Percentiles rank a stretch among this genome's conserved stretches.
Evolutionary conservation across 64 coral and sea anemone genomes (phyloP).

Genomic region (Pocillopora damicornis): DNA sequence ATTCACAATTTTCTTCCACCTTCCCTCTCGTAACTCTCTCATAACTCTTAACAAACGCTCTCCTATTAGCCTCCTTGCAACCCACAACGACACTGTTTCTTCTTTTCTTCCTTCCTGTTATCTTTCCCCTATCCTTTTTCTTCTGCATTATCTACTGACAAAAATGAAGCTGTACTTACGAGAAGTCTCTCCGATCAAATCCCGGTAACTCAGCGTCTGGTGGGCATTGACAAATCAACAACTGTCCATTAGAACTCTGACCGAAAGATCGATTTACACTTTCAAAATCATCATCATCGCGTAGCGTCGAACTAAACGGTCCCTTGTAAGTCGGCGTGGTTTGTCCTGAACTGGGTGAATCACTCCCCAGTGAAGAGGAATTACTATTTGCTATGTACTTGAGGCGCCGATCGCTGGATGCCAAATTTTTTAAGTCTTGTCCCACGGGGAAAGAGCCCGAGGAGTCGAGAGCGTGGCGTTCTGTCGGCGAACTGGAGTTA

Average conservation of each 20-base stretch:
- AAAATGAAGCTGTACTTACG: constrained; percentile 43
- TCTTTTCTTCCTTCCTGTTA: too few species aligned
- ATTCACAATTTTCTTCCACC: too few species aligned
- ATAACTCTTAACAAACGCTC: too few species aligned
- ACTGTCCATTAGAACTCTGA: constrained; percentile 52
- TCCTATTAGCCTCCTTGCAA: too few species aligned
- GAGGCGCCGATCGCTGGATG: constrained; percentile 25
- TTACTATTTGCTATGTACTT: constrained; percentile 44
- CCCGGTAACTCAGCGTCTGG: constrained; percentile 84
- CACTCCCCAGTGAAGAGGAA: constrained; percentile 45
- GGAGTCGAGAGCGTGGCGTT: constrained; percentile 30
- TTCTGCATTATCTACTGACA: too few species aligned
- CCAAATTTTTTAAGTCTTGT: background rate
- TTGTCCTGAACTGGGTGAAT: constrained; percentile 44
- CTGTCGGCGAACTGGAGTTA: constrained; percentile 26
- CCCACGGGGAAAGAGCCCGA: constrained; percentile 20
- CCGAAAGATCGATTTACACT: constrained; percentile 68
- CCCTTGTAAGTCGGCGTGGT: constrained; percentile 42
- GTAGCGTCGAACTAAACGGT: constrained; percentile 24
- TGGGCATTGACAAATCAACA: constrained; percentile 84
- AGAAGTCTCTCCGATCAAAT: constrained; percentile 84
- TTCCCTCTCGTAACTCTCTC: too few species aligned
- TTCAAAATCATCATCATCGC: constrained; percentile 58
- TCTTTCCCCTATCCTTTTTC: too few species aligned
- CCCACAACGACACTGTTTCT: too few species aligned